These are phyloP conservation scores for Bursaphelenchus mucronatus DNA, from an alignment of 1,140 invertebrate species.

Conservation along the genomic window DNA sequence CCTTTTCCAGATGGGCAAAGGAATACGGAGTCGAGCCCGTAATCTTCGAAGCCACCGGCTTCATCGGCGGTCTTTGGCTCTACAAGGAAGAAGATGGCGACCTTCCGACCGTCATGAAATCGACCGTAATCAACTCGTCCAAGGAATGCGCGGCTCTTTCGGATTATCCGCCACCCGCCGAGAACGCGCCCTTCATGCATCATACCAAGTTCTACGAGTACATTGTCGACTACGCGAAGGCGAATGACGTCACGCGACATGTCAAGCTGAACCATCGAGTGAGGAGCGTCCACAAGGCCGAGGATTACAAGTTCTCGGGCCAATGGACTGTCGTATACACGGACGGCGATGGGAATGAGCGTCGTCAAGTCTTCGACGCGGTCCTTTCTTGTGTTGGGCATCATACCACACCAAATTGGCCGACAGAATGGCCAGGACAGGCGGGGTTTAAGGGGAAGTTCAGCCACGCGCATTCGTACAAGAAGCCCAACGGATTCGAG, in stretches of 20 bases:
- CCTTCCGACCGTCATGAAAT: constrained; percentile 18
- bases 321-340: constrained; percentile 19
- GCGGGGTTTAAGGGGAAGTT: constrained; percentile 62
- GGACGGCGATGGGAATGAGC: constrained; percentile 23
- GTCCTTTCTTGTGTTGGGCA: constrained; percentile 60
- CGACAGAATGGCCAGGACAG: constrained; percentile 52
- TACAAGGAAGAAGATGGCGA: constrained; percentile 40
- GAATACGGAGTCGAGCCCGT: constrained; percentile 47
- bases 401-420: constrained; percentile 57
- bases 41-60: constrained; percentile 62
- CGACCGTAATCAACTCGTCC: constrained; percentile 63
- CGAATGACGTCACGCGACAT: constrained; percentile 13
- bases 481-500: constrained; percentile 55
- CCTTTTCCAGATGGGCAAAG: constrained; percentile 38
- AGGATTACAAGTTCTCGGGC: constrained; percentile 20
- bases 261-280: constrained; percentile 21
- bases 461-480: constrained; percentile 62
- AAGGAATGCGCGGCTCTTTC: constrained; percentile 65
- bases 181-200: constrained; percentile 63
- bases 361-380: constrained; percentile 61
- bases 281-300: constrained; percentile 4
- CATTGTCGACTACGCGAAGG: constrained; percentile 17
- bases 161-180: constrained; percentile 63
- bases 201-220: constrained; percentile 43
- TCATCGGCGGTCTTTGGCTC: constrained; percentile 61